Evolutionary conservation across 2,888 invertebrate genomes (phyloP).

Genomic region (Isotomurus palustris): DNA sequence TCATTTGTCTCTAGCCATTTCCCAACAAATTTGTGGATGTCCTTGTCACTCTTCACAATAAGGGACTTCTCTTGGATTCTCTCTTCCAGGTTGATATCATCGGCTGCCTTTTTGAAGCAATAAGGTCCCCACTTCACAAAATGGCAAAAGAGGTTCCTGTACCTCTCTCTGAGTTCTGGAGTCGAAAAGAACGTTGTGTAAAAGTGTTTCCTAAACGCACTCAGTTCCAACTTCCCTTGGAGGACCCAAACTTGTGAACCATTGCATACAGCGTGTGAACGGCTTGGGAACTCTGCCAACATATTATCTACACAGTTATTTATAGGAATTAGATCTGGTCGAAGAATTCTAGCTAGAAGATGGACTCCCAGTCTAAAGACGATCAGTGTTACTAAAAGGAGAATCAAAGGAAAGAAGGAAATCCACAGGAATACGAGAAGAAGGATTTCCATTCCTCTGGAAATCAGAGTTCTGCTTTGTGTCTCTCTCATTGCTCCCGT

Average conservation of each 20-base stretch:
- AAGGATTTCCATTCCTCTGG: no score
- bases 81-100: constrained; percentile 22
- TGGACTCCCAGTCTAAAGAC: constrained; percentile 1
- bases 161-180: constrained; percentile 13
- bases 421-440: no score
- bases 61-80: constrained; percentile 22
- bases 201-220: constrained; percentile 27
- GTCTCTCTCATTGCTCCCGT: no score
- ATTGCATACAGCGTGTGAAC: neutral
- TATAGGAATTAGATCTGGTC: constrained; percentile 11
- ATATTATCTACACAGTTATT: neutral
- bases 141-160: constrained; percentile 27
- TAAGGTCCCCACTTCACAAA: constrained; percentile 19
- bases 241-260: constrained; percentile 12
- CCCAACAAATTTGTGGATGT: constrained; percentile 21
- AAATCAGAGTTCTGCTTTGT: no score
- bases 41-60: constrained; percentile 11
- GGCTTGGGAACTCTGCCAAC: neutral
- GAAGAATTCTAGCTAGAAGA: neutral
- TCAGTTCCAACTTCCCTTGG: constrained; percentile 6
- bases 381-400: neutral
- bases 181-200: constrained; percentile 19
- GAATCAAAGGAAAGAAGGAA: neutral
- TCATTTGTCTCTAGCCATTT: constrained; percentile 27
- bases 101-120: constrained; percentile 16